phyloP scores from a whole-genome alignment of 2,888 invertebrate species.

The Minunthozetes semirufus region DNA sequence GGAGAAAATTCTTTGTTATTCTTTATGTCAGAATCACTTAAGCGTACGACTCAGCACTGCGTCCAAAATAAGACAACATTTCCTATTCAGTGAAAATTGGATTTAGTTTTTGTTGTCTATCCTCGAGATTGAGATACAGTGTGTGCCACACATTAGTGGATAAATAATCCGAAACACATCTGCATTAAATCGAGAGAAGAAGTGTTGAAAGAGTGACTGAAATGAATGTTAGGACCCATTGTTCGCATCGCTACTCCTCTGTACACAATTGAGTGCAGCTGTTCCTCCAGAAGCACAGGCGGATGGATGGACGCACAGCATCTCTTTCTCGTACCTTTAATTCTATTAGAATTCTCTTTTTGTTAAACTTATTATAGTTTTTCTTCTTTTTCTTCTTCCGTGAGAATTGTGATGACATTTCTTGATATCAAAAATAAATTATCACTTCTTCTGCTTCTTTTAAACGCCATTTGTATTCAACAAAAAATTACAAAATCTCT shows the following conservation, averaged over 20 bases:
- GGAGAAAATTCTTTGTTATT: background rate
- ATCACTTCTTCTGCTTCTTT: no score
- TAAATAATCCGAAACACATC: background rate
- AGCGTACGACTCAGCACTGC: background rate
- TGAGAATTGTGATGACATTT: no score
- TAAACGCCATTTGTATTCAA: no score
- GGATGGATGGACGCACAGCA: background rate
- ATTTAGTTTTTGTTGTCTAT: background rate
- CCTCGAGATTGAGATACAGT: background rate
- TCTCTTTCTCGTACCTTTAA: background rate
- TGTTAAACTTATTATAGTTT: background rate
- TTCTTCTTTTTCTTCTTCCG: no score
- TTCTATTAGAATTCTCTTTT: background rate
- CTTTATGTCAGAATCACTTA: slow-evolving; percentile 6
- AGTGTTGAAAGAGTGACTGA: background rate
- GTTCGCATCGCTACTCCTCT: background rate
- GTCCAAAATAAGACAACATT: background rate
- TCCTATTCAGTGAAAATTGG: slow-evolving; percentile 13
- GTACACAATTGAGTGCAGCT: slow-evolving; percentile 21
- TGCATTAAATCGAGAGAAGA: background rate
- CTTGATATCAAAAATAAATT: no score
- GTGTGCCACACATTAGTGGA: background rate
- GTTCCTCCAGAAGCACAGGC: background rate
- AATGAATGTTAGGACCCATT: background rate
- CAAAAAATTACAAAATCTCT: no score